These are phyloP conservation scores for Mesitornis unicolor DNA, from an alignment of 2,113 vertebrate species.

Conservation along the genomic window DNA sequence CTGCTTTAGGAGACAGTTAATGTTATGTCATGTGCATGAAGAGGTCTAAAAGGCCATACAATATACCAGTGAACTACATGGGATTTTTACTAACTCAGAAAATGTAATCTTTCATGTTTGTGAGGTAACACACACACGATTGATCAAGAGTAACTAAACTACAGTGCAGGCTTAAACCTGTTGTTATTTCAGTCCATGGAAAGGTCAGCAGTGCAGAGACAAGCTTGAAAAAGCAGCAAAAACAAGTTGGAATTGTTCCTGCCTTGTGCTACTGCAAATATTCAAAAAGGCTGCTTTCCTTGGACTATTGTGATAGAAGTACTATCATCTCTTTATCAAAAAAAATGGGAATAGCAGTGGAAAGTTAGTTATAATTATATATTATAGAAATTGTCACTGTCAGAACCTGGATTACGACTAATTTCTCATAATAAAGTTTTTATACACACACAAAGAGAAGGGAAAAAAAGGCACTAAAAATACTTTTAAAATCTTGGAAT, in stretches of 20 bases:
- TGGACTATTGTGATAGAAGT: neutral
- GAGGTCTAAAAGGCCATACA: neutral
- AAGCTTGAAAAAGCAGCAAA: neutral
- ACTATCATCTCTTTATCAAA: neutral
- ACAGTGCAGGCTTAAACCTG: neutral
- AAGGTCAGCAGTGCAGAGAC: neutral
- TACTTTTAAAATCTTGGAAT: neutral
- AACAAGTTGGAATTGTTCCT: neutral
- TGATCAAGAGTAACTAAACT: neutral
- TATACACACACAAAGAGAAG: neutral
- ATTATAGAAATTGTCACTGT: neutral
- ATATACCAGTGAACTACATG: neutral
- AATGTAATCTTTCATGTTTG: neutral
- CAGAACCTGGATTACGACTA: neutral
- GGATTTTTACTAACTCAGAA: neutral
- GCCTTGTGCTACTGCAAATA: neutral
- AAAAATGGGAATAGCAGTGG: neutral
- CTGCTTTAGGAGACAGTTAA: neutral
- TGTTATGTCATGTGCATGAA: neutral
- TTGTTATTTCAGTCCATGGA: neutral
- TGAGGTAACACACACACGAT: neutral
- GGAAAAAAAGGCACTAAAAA: neutral
- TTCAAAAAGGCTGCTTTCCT: neutral
- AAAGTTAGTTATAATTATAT: neutral
- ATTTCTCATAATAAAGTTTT: neutral